Base-by-base conservation (phyloP, 2,888 invertebrate species). In the Nomada lathburiana region DNA sequence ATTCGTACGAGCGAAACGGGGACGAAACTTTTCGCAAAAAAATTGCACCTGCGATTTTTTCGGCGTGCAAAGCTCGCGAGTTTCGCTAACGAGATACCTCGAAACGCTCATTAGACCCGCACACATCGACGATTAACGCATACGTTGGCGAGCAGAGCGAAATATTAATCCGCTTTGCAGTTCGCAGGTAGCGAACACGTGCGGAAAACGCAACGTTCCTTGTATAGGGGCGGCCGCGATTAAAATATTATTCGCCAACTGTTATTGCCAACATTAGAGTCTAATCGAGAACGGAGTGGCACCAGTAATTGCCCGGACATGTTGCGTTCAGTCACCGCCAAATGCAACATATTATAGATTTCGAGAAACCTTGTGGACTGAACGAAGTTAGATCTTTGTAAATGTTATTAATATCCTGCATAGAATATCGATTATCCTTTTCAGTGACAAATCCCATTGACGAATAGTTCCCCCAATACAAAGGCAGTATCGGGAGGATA, bases 201-300 rank as follows among this genome's bases (percentile, higher is more conserved):
- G 47, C 36, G 75, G 59, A 53, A 13, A 47, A 78, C 73, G 77
- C 80, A 59, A 83, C 79, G 83, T 83, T 74, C 67, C 50, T 23
- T 44, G 52, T 26, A 16, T 0, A 71, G n/a, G 26, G 60, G 16
- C n/a, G 65, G 62, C 64, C 26, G 75, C 78, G 79, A 86, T 86
- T 86, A 86, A 81, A 86, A 75, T 79, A 69, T 59, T 79, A 72
- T 59, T 81, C 75, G 74, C 76, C 80, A 81, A 83, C 80, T 67
- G 76, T 83, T 85, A 81, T 86, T 77, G 73, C 79, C 65, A 63
- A 67, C 81, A 85, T 86, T 86, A 81, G 65, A 78, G 80, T 59
- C 76, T 83, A 86, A 86, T 86, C 83, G 81, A 77, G 62, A 59
- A 23, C 26, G n/a, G 26, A 23, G 69, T n/a, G 47, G 44, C 26